Conservation (phyloP, 2,113 vertebrate genomes). For the Catharus fuscescens region DNA sequence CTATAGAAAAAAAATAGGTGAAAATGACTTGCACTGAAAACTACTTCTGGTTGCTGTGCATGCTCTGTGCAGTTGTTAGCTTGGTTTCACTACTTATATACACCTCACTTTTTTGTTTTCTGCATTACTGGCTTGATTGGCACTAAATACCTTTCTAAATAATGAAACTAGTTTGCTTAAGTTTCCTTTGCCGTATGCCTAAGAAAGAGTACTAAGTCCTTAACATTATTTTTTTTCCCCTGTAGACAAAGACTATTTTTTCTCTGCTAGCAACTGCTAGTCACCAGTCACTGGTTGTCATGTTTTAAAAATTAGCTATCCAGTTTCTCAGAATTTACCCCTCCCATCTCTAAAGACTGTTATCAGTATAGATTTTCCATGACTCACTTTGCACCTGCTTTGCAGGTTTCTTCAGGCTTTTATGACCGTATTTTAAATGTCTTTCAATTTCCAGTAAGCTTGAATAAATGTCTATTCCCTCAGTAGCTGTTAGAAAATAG, state of each 20-base stretch:
- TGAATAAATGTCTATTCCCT: slow-evolving; percentile 51
- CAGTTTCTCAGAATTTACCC: background rate
- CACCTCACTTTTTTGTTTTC: background rate
- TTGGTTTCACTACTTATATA: background rate
- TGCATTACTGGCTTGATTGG: slow-evolving; percentile 6
- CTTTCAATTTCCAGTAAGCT: slow-evolving; percentile 28
- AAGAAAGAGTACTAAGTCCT: background rate
- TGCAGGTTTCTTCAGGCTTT: slow-evolving; percentile 12
- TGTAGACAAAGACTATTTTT: background rate
- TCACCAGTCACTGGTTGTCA: background rate
- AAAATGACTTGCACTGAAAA: background rate
- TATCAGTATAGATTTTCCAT: background rate
- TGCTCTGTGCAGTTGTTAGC: background rate
- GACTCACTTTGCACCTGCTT: background rate
- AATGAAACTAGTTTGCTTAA: background rate
- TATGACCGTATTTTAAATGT: background rate
- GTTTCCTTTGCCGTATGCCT: background rate
- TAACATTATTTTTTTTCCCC: background rate
- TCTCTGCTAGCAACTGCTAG: background rate
- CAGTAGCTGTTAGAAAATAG: slow-evolving; percentile 24
- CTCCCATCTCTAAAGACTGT: background rate
- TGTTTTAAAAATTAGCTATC: background rate
- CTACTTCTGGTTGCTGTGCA: background rate
- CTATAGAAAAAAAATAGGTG: background rate
- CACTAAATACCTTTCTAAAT: background rate